phyloP scores from a whole-genome alignment of 2,113 vertebrate species.

The Myodes glareolus region DNA sequence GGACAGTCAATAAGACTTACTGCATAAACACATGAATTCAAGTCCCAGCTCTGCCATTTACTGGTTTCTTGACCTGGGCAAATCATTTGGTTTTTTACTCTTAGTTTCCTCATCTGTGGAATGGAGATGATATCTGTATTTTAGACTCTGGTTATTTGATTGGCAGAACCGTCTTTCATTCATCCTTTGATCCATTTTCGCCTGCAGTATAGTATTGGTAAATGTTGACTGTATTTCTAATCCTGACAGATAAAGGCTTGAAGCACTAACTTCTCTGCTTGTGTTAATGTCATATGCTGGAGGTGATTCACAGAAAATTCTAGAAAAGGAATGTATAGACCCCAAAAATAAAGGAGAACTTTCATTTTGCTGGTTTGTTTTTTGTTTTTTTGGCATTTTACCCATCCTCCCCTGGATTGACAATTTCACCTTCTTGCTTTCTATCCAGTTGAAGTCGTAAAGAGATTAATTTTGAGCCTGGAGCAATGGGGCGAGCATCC shows the following conservation, averaged over 20 bases:
- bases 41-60: background rate
- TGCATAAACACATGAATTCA: background rate
- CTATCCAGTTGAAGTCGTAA: background rate
- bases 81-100: background rate
- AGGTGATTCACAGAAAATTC: background rate
- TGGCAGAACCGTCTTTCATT: background rate
- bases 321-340: background rate
- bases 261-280: background rate
- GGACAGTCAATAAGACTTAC: background rate
- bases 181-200: constrained; percentile 31
- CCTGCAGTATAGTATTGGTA: background rate
- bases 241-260: background rate
- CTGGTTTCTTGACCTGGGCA: constrained; percentile 19
- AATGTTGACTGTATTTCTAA: background rate
- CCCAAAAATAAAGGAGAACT: background rate
- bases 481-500: background rate
- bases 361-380: background rate
- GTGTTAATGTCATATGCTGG: background rate
- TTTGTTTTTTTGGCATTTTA: background rate
- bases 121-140: background rate
- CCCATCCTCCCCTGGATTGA: background rate
- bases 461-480: background rate
- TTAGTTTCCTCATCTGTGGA: background rate
- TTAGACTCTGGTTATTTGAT: constrained; percentile 25
- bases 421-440: constrained; percentile 30